phyloP scores from a whole-genome alignment of 2,888 invertebrate genomes.

The Cylindroiulus punctatus region DNA sequence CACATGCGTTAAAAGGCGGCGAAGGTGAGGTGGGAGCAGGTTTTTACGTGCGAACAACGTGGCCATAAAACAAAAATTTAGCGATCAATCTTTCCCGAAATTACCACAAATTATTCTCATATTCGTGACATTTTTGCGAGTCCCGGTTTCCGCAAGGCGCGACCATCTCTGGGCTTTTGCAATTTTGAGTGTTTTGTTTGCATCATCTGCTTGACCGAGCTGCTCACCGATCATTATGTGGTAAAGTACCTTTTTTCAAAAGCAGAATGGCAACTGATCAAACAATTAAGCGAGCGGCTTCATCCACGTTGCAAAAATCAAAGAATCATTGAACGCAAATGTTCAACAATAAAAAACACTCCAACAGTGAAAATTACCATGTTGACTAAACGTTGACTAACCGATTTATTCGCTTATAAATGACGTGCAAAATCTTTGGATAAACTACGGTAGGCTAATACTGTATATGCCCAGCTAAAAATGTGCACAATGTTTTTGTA shows the following conservation, averaged over 20 bases:
- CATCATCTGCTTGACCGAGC: neutral
- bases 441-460: too few relatives aligned
- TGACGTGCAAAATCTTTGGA: too few relatives aligned
- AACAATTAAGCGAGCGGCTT: neutral
- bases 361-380: neutral
- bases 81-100: conserved; percentile 15
- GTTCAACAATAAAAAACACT: neutral
- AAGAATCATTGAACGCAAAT: neutral
- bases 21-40: conserved; percentile 31
- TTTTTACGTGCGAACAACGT: neutral
- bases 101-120: conserved; percentile 17
- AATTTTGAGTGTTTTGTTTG: neutral
- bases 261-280: too few relatives aligned
- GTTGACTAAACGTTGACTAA: too few relatives aligned
- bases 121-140: neutral
- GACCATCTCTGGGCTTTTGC: neutral
- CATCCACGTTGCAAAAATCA: neutral
- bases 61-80: conserved; percentile 35
- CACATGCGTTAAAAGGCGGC: conserved; percentile 36
- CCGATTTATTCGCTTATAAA: too few relatives aligned
- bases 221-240: neutral
- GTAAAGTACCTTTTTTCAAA: neutral
- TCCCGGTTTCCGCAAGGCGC: neutral
- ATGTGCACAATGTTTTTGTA: too few relatives aligned
- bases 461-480: too few relatives aligned